Base-by-base conservation (phyloP, 1,140 invertebrate species). In the Leptinotarsa undecemlineata region DNA sequence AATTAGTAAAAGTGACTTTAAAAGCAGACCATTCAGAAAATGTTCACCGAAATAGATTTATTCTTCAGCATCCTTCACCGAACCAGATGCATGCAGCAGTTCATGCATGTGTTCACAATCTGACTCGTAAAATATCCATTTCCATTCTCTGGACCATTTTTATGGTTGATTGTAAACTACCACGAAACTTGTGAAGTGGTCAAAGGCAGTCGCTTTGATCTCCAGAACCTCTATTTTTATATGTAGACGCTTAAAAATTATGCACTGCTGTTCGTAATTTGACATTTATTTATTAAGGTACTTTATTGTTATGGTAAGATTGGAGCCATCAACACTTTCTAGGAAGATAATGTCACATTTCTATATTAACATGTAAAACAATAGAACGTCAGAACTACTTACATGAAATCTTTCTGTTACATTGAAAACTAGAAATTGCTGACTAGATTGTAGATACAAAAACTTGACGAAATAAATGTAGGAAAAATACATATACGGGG, bases 41-140 rank as follows among this genome's bases (percentile, higher is more conserved):
- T 68, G 66, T 47, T 17, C n/a, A 68, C 66, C 23, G 33, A 68
- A 68, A 68, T 68, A 68, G 66, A 68, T 42, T 68, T 42, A 68
- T 66, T 42, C 5, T 26, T 19, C 51, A 2, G n/a, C 51, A 57
- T 57, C 51, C 14, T 57, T 57, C 51, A 57, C 23, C 66, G 33
- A 42, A 47, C 66, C 66, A 68, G 23, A 68, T 68, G 66, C 33
- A 68, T 42, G 33, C 66, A 68, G 33, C 66, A 68, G 66, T 68
- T 68, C 66, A 68, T 68, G 66, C 66, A 68, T 68, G 66, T 68
- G 66, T 68, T 68, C 66, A 68, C 66, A 68, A 68, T n/a, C 42
- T 19, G n/a, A 42, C 23, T 68, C 66, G 66, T 68, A 68, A 68
- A 68, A 68, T 15, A 42, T 19, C 33, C 42, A 19, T 68, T 26